phyloP scores from a whole-genome alignment of 2,113 vertebrate genomes.

The Chaenocephalus aceratus region DNA sequence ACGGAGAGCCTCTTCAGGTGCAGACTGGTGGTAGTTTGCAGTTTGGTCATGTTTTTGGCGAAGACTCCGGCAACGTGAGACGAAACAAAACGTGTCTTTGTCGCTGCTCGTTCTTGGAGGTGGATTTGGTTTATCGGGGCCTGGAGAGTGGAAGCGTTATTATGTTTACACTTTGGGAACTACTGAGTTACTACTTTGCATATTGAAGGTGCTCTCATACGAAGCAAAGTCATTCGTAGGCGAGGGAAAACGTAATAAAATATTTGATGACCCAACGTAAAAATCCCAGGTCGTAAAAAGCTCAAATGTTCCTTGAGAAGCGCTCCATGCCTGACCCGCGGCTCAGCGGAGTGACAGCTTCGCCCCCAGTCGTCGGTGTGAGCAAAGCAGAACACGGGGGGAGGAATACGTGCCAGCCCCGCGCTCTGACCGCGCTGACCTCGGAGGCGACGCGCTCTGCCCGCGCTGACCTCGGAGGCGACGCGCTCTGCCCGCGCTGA shows the following conservation, averaged over 20 bases:
- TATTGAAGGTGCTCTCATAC: neutral
- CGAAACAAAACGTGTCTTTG: too few relatives aligned
- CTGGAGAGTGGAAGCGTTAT: too few relatives aligned
- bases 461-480: too few relatives aligned
- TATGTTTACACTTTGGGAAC: too few relatives aligned
- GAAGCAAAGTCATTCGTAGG: neutral
- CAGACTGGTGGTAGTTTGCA: too few relatives aligned
- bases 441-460: neutral
- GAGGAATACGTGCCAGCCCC: conserved; percentile 40
- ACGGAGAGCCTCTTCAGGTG: too few relatives aligned
- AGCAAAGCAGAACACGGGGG: neutral
- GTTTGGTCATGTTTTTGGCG: too few relatives aligned
- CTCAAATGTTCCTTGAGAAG: neutral
- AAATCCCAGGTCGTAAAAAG: neutral
- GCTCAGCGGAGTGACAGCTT: neutral
- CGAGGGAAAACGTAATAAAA: neutral
- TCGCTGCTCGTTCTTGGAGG: too few relatives aligned
- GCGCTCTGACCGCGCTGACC: neutral
- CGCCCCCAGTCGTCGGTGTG: neutral
- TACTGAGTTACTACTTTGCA: too few relatives aligned
- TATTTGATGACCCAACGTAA: neutral
- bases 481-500: neutral
- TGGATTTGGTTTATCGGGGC: too few relatives aligned
- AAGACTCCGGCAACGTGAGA: too few relatives aligned
- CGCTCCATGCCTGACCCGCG: neutral